Evolutionary conservation across 2,888 invertebrate genomes (phyloP), one percentile per base, ranked within the genome.

Genomic region (Empis livida): DNA sequence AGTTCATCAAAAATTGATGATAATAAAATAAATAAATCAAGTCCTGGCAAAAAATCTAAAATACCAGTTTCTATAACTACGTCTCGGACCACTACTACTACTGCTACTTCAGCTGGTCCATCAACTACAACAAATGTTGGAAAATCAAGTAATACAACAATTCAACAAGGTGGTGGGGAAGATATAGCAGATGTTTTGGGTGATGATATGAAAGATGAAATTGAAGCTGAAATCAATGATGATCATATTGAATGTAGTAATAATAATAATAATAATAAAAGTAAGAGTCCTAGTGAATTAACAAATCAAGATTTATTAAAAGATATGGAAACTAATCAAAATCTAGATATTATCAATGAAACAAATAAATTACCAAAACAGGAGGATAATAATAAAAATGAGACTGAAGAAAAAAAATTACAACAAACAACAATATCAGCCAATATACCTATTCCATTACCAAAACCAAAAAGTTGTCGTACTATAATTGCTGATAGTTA

Each of bases 401-500:
- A 45, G 32, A 11, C 13, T 38, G 30, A 37, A 44, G 15, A 51
- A 30, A 49, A 49, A 38, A 56, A 59, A 42, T 47, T 56, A 4
- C n/a, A 41, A 5, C 47, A 45, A 10, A n/a, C 14, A 38, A 42
- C 10, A 10, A 46, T 47, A 39, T 45, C 54, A 4, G 43, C 46
- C 5, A 31, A 39, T 6, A 23, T 64, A 39, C 70, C 71, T 5
- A 69, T 70, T 3, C 70, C 73, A 9, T 55, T 71, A 49, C 72
- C 72, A 2, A 71, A 72, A 54, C 72, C 74, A 1, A 71, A 76
- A 31, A 77, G 76, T 50, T 78, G 79, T 35, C 73, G 76, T 46
- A 79, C 79, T 10, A 62, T 75, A 17, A 77, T 80, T n/a, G 85
- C 86, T 0, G 84, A 86, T 55, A 82, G 85, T 2, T 90, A 87